Evolutionary conservation across 2,797 vertebrate species (phyloP).

Genomic region (Scarus forsteni): DNA sequence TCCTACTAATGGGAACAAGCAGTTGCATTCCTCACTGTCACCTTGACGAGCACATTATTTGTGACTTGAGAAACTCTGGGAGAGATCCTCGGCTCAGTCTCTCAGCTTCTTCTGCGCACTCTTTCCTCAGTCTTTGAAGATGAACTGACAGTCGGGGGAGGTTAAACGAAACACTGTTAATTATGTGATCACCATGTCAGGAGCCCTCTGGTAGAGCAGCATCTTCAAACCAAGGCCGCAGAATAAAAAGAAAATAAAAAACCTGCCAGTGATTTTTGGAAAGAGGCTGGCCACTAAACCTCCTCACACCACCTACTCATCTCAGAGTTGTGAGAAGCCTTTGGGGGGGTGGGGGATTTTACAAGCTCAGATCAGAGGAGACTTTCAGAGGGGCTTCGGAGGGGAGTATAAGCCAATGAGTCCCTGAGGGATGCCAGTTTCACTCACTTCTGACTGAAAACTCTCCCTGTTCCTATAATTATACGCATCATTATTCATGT

Average conservation of each 20-base stretch:
- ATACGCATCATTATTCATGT: background rate
- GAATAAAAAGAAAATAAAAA: background rate
- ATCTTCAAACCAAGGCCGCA: background rate
- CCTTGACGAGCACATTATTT: too few relatives aligned
- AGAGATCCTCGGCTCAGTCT: too few relatives aligned
- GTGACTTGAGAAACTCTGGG: too few relatives aligned
- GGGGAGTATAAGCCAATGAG: background rate
- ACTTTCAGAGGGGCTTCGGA: conserved; percentile 19
- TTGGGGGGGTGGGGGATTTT: conserved; percentile 29
- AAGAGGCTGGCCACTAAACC: conserved; percentile 1
- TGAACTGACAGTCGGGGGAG: background rate
- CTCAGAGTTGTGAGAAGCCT: conserved; percentile 8
- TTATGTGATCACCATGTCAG: background rate
- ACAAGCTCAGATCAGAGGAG: conserved; percentile 52
- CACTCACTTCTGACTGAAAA: conserved; percentile 14
- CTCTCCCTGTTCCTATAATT: conserved; percentile 24
- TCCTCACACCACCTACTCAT: conserved; percentile 3
- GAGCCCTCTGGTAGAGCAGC: background rate
- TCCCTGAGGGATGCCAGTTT: conserved; percentile 11
- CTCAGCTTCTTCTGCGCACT: background rate
- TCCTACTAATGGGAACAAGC: too few relatives aligned
- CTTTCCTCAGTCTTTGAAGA: background rate
- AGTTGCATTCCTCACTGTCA: too few relatives aligned
- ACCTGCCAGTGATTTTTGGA: background rate
- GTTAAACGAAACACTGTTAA: background rate